These are phyloP conservation scores for Apogon talboti DNA, from an alignment of 2,797 vertebrate species.

Conservation along the genomic window DNA sequence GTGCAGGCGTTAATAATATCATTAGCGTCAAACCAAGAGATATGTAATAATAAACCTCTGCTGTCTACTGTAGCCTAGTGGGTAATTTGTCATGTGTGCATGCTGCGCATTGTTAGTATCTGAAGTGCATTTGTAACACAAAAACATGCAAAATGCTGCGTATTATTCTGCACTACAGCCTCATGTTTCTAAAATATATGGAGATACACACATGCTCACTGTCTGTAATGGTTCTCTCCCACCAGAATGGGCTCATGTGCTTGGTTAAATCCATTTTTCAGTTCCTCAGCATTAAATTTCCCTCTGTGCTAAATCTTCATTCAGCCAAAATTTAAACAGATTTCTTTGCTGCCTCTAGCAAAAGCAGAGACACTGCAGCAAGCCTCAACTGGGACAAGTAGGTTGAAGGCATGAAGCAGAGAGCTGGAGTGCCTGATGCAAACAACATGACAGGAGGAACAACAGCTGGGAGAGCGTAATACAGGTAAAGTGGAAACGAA, in stretches of 20 bases:
- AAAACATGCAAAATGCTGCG: not conserved
- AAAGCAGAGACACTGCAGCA: slow-evolving; percentile 51
- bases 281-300: slow-evolving; percentile 66
- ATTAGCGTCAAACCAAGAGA: slow-evolving; percentile 28
- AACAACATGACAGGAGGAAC: slow-evolving; percentile 50
- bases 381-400: slow-evolving; percentile 35
- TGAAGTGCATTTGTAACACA: slow-evolving; percentile 1
- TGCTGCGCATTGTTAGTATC: slow-evolving; percentile 18
- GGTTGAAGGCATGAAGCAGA: slow-evolving; percentile 37
- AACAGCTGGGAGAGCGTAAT: slow-evolving; percentile 21
- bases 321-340: slow-evolving; percentile 71
- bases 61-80: slow-evolving; percentile 5
- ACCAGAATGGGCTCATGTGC: slow-evolving; percentile 27
- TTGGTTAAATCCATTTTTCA: slow-evolving; percentile 46
- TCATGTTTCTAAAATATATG: not conserved
- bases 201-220: slow-evolving; percentile 13
- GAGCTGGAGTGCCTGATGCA: slow-evolving; percentile 35
- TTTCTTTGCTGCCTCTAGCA: slow-evolving; percentile 67
- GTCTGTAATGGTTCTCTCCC: slow-evolving; percentile 20
- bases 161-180: not conserved
- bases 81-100: slow-evolving; percentile 24
- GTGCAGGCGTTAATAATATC: slow-evolving; percentile 2
- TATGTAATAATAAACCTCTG: slow-evolving; percentile 33
- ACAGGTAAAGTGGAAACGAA: slow-evolving; percentile 9
- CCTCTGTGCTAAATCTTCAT: slow-evolving; percentile 62